Base-by-base conservation (phyloP, 2,113 vertebrate genomes). In the Oncorhynchus masou region DNA sequence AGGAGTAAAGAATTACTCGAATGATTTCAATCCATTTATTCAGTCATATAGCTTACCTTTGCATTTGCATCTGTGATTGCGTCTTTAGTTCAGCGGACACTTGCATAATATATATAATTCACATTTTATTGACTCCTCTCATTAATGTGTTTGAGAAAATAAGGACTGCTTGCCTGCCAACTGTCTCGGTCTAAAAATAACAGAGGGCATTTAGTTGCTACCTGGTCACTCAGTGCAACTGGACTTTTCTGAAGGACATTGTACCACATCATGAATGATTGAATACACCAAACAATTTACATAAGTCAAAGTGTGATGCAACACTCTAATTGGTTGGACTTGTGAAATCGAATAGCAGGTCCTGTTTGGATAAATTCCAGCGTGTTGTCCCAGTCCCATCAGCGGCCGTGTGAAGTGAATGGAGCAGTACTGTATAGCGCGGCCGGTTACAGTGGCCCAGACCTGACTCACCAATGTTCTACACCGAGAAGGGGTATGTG, bases 181-280 rank as follows among this genome's bases (percentile, higher is more conserved):
- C 51, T 19, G 3, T 5, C 20, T 62, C 59, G 8, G 59, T 62
- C 20, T 62, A 22, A 62, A 57, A 22, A 22, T 11, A 62, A 60
- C 59, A 51, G 12, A 51, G 15, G 49, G 51, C 51, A 54, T 54
- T 62, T 62, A 22, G 59, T 62, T 22, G 59, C 9, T 62, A 62
- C 59, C 20, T 62, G n/a, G 59, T 62, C 19, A 62, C 20, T 70
- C 64, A 16, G 11, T 74, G 83, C 81, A 86, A 85, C 82, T 12
- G 69, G 83, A 87, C 54, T 74, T 84, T 83, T 22, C n/a, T 65
- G 68, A 68, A 77, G 75, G 77, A 64, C 84, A 71, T 72, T 85
- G 85, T 79, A 90, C 81, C 78, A 70, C 68, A 78, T 68, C 82
- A 87, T 90, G 70, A 89, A 90, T 89, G 86, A 87, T 90, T 87